Conservation (phyloP, 2,888 invertebrate genomes). For the Argynnis bischoffii region DNA sequence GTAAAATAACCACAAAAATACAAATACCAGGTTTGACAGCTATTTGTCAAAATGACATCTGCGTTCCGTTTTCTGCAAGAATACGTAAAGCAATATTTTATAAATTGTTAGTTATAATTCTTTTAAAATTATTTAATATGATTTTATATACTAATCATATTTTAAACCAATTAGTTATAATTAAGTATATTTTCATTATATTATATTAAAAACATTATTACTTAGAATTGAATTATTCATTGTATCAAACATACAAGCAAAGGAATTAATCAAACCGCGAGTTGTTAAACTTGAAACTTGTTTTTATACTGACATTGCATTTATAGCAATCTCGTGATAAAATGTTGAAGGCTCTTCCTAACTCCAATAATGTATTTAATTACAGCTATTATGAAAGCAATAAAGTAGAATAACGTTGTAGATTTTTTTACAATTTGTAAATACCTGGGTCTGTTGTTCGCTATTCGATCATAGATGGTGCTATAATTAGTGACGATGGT, state of each 20-base stretch:
- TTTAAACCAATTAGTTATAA: not conserved
- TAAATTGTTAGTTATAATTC: too few relatives aligned
- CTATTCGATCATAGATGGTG: slow-evolving; percentile 39
- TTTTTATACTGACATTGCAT: slow-evolving; percentile 55
- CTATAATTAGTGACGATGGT: not conserved
- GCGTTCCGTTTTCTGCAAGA: not conserved
- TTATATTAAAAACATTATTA: slow-evolving; percentile 3
- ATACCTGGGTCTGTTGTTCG: not conserved
- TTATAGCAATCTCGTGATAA: slow-evolving; percentile 59
- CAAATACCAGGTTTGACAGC: not conserved
- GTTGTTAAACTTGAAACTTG: slow-evolving; percentile 38
- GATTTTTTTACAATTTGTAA: slow-evolving; percentile 14
- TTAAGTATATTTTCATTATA: not conserved
- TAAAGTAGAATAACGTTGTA: slow-evolving; percentile 29
- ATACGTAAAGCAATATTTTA: too few relatives aligned
- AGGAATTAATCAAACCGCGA: slow-evolving; percentile 32
- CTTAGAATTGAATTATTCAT: slow-evolving; percentile 25
- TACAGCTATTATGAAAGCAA: slow-evolving; percentile 37
- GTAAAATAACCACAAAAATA: not conserved
- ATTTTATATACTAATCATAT: too few relatives aligned
- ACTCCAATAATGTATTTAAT: slow-evolving; percentile 40
- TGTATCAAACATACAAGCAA: slow-evolving; percentile 24
- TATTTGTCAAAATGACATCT: slow-evolving; percentile 11
- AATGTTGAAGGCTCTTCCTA: slow-evolving; percentile 73
- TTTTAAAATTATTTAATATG: too few relatives aligned